Conservation (phyloP, 2,113 vertebrate species). For the Engystomops pustulosus region DNA sequence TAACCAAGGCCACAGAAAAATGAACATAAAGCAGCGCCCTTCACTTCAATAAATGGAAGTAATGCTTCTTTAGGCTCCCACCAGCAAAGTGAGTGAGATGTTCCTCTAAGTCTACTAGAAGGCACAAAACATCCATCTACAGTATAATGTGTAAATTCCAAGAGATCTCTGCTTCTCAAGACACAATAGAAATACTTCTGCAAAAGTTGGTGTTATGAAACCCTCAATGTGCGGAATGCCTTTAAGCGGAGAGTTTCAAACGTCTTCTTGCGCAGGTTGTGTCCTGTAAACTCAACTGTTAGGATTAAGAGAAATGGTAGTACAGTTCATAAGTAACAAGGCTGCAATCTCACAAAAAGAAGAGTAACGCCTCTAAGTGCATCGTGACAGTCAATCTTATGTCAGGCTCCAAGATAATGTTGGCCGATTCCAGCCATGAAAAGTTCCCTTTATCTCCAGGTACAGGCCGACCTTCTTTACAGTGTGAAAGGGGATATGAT, state of each 20-base stretch:
- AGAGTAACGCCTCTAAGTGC: constrained; percentile 27
- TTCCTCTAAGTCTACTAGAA: background rate
- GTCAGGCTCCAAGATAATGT: background rate
- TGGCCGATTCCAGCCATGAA: background rate
- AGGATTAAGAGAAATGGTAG: constrained; percentile 9
- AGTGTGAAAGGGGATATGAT: constrained; percentile 29
- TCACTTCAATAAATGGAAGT: too few species aligned
- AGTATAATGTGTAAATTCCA: background rate
- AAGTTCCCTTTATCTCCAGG: constrained; percentile 29
- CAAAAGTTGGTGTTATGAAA: background rate
- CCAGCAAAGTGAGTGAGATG: background rate
- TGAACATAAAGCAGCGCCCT: background rate
- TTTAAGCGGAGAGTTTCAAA: background rate
- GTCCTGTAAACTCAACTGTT: constrained; percentile 42
- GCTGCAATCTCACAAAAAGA: background rate
- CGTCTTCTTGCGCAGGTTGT: background rate
- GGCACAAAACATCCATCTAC: background rate
- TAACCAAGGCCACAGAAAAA: background rate
- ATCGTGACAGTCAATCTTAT: constrained; percentile 14
- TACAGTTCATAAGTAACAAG: background rate
- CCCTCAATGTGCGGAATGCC: background rate
- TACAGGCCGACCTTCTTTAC: background rate
- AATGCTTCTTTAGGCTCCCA: background rate
- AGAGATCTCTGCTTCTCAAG: background rate
- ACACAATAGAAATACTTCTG: background rate